Evolutionary conservation across 2,888 invertebrate species (phyloP).

Genomic region (Cephonodes hylas): DNA sequence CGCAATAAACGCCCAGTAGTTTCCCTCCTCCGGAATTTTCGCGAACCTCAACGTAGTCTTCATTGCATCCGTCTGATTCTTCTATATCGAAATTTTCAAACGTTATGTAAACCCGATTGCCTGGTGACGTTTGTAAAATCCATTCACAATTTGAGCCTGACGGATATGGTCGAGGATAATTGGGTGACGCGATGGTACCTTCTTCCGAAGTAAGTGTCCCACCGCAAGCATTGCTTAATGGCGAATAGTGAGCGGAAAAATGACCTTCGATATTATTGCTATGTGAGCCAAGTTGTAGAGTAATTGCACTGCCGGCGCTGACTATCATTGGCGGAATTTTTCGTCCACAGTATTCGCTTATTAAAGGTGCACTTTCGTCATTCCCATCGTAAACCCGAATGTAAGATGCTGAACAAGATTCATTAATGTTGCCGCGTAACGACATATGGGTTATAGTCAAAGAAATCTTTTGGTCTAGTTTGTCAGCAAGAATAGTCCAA

Average conservation of each 20-base stretch:
- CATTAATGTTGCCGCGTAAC: conserved; percentile 47
- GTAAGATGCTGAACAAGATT: conserved; percentile 57
- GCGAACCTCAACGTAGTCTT: conserved; percentile 93
- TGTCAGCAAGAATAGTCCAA: conserved; percentile 84
- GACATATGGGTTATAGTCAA: conserved; percentile 84
- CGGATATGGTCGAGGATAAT: conserved; percentile 89
- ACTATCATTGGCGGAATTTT: conserved; percentile 84
- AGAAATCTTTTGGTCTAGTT: conserved; percentile 83
- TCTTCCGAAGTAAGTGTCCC: conserved; percentile 85
- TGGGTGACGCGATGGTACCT: conserved; percentile 91
- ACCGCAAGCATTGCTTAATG: conserved; percentile 87
- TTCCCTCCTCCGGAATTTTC: conserved; percentile 83
- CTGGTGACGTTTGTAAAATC: conserved; percentile 77
- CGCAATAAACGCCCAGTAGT: conserved; percentile 87
- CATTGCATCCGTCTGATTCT: conserved; percentile 87
- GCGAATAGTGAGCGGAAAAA: conserved; percentile 69
- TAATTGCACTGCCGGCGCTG: conserved; percentile 84
- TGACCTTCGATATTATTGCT: conserved; percentile 43
- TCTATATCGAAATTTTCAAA: conserved; percentile 87
- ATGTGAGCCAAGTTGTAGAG: conserved; percentile 66
- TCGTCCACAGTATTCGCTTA: conserved; percentile 84
- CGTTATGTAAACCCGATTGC: conserved; percentile 84
- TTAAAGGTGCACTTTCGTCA: conserved; percentile 81
- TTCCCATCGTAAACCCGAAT: conserved; percentile 86
- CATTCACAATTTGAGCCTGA: conserved; percentile 88